Conservation (phyloP, 2,113 vertebrate genomes). For the Campylomormyrus tamandua region DNA sequence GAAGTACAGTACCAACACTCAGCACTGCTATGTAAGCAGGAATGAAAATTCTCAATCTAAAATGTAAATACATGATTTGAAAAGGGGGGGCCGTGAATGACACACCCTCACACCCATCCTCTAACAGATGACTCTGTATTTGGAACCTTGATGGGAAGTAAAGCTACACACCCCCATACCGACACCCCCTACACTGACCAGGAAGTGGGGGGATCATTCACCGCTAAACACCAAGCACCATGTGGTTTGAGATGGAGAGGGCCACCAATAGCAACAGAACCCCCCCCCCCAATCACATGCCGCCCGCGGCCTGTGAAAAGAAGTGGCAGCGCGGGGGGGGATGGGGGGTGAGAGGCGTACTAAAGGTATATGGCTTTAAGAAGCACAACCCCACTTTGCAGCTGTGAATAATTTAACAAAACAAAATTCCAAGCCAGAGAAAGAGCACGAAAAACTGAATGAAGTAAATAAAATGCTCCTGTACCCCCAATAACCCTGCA, state of each 20-base stretch:
- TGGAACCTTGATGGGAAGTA: slow-evolving; percentile 20
- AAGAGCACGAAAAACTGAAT: slow-evolving; percentile 35
- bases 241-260: background rate
- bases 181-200: slow-evolving; percentile 28
- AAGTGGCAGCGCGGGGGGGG: background rate
- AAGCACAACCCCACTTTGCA: slow-evolving; percentile 30
- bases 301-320: slow-evolving; percentile 16
- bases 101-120: slow-evolving; percentile 29
- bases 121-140: slow-evolving; percentile 29
- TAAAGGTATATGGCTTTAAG: slow-evolving; percentile 24
- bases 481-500: slow-evolving; percentile 9
- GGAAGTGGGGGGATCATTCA: background rate
- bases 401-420: slow-evolving; percentile 40
- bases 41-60: slow-evolving; percentile 36
- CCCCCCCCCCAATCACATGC: slow-evolving; percentile 18
- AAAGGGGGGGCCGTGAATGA: slow-evolving; percentile 38
- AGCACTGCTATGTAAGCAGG: slow-evolving; percentile 32
- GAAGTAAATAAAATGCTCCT: slow-evolving; percentile 16
- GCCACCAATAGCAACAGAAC: slow-evolving; percentile 13
- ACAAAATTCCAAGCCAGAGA: slow-evolving; percentile 33
- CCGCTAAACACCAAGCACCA: slow-evolving; percentile 14
- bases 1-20: slow-evolving; percentile 25
- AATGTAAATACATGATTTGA: slow-evolving; percentile 35
- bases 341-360: background rate
- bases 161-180: slow-evolving; percentile 24